Evolutionary conservation across 2,113 vertebrate species (phyloP).

Genomic region (Menura novaehollandiae): DNA sequence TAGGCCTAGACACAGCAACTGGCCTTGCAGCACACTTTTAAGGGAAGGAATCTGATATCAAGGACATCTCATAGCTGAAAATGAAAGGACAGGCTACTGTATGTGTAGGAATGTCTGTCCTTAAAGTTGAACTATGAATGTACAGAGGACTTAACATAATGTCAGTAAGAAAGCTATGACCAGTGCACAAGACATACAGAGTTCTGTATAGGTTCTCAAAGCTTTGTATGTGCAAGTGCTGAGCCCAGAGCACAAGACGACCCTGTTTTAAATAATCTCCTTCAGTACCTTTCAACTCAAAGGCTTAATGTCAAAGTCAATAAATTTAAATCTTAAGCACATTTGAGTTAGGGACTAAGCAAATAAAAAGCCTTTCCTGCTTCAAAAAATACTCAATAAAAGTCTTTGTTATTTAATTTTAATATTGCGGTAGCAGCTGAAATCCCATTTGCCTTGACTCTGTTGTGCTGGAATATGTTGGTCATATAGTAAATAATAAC

Average conservation of each 20-base stretch:
- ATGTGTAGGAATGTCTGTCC: background rate
- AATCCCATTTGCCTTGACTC: rapidly evolving
- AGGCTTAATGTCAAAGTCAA: background rate
- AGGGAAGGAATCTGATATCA: background rate
- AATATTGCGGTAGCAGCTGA: background rate
- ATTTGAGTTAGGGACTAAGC: background rate
- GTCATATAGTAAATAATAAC: background rate
- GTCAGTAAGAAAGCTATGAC: background rate
- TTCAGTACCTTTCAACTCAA: background rate
- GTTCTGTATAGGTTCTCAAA: background rate
- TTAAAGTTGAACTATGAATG: background rate
- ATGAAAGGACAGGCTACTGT: background rate
- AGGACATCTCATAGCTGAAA: background rate
- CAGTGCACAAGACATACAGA: background rate
- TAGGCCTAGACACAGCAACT: background rate
- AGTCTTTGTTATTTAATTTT: background rate
- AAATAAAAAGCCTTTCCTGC: background rate
- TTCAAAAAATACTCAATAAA: background rate
- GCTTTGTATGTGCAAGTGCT: background rate
- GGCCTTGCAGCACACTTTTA: background rate
- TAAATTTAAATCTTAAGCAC: background rate
- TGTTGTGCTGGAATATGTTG: background rate
- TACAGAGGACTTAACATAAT: background rate
- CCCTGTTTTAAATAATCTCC: background rate
- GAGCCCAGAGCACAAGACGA: background rate